phyloP scores from a whole-genome alignment of 2,888 invertebrate species.

The Phytoseiulus persimilis region DNA sequence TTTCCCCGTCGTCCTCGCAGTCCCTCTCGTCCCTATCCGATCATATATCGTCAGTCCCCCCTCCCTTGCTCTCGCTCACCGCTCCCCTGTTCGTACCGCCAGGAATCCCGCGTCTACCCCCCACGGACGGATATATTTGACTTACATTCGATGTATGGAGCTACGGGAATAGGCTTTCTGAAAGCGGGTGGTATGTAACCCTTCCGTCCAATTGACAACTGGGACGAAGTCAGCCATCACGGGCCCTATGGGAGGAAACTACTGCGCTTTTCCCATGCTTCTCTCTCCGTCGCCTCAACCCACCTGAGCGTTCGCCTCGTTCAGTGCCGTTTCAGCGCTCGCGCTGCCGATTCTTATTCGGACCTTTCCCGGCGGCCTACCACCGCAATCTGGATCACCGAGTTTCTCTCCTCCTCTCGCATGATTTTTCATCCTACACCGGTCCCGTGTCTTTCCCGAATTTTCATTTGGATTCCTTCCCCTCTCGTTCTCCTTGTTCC shows the following conservation, averaged over 20 bases:
- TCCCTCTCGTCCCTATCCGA: no score
- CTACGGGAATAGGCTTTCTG: neutral
- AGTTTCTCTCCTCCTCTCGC: no score
- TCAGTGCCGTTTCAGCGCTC: no score
- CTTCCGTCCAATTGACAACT: neutral
- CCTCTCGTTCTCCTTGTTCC: no score
- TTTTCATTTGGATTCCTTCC: no score
- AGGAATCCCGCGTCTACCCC: neutral
- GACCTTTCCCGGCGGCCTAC: no score
- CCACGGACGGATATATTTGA: neutral
- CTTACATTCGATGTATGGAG: neutral
- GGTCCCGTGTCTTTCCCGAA: no score
- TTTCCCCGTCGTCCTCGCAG: neutral
- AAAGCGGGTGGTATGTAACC: neutral
- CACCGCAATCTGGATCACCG: no score
- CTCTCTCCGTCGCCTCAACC: neutral
- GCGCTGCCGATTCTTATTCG: no score
- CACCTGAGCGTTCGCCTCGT: no score
- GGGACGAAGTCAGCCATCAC: neutral
- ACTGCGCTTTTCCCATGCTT: neutral
- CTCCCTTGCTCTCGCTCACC: neutral
- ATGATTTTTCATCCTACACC: no score
- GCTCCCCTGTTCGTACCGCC: neutral
- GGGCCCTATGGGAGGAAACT: neutral
- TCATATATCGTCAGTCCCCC: neutral